phyloP scores from a whole-genome alignment of 2,888 invertebrate species.

The Clistopyga incitator region DNA sequence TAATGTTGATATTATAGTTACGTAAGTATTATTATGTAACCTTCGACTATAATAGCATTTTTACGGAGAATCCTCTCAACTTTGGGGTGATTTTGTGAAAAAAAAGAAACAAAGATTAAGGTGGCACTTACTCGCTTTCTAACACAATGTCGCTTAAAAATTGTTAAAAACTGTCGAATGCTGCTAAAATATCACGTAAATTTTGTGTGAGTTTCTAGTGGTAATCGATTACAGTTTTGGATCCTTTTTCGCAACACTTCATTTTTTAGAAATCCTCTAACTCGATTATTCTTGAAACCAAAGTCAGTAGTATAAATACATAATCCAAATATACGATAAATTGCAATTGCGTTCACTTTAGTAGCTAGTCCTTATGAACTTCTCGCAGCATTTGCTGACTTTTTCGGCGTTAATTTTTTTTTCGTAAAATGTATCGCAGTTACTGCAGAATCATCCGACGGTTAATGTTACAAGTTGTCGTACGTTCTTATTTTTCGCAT shows the following conservation, averaged over 20 bases:
- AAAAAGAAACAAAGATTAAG: conserved; percentile 53
- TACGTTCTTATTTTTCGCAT: not conserved
- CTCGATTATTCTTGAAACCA: conserved; percentile 14
- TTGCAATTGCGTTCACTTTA: conserved; percentile 22
- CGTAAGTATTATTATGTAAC: conserved; percentile 72
- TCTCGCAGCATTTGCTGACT: not conserved
- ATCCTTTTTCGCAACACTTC: not conserved
- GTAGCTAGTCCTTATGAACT: conserved; percentile 21
- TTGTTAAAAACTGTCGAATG: not conserved
- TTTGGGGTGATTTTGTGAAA: conserved; percentile 60
- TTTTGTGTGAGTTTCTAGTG: not conserved
- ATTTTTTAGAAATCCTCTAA: not conserved
- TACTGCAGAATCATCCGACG: not conserved
- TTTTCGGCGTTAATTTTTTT: not conserved
- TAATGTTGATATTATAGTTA: conserved; percentile 73
- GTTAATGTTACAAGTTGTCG: not conserved
- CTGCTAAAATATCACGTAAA: not conserved
- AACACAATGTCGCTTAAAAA: not conserved
- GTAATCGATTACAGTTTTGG: not conserved
- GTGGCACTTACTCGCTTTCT: conserved; percentile 10
- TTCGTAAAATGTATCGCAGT: not conserved
- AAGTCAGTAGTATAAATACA: conserved; percentile 15
- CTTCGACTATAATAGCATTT: conserved; percentile 77
- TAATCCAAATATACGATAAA: conserved; percentile 22
- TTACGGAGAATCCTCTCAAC: conserved; percentile 70